Percentiles rank a stretch among this genome's conserved stretches.
Evolutionary conservation across 2,797 vertebrate genomes (phyloP).

Genomic region (Valencia hispanica): DNA sequence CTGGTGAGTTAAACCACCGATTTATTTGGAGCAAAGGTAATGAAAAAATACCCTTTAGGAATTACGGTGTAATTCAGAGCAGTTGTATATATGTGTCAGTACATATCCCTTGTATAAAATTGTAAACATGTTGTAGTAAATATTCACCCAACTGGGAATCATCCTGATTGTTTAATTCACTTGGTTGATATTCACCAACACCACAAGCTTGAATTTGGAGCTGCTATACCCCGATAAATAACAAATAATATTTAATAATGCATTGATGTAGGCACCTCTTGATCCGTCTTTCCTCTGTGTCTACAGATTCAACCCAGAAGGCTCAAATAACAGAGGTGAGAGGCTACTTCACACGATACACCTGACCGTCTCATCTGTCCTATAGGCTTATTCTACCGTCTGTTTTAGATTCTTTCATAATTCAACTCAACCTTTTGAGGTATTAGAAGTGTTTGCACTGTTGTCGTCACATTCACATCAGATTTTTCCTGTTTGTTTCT

Average conservation of each 20-base stretch:
- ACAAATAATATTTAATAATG: conserved; percentile 28
- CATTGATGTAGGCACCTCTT: conserved; percentile 13
- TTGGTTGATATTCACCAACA: background rate
- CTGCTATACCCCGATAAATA: conserved; percentile 3
- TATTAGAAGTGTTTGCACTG: background rate
- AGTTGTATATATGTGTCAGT: background rate
- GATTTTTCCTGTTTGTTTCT: background rate
- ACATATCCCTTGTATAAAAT: background rate
- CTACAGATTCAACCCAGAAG: conserved; percentile 69
- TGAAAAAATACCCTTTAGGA: background rate
- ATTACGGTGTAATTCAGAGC: background rate
- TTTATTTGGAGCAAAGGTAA: conserved; percentile 9
- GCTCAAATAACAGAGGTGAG: conserved; percentile 75
- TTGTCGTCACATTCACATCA: background rate
- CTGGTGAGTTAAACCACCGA: conserved; percentile 58
- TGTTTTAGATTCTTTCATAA: conserved; percentile 6
- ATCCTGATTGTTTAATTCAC: background rate
- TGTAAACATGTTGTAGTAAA: background rate
- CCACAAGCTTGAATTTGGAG: background rate
- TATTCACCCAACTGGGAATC: background rate
- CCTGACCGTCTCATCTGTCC: conserved; percentile 18
- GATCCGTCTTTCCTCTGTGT: conserved; percentile 30
- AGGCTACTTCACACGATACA: conserved; percentile 13
- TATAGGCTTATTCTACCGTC: background rate
- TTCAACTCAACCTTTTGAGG: conserved; percentile 7